Evolutionary conservation across 1,140 invertebrate genomes (phyloP), one percentile per base, ranked within the genome.

Genomic region (Drosophila suzukii): DNA sequence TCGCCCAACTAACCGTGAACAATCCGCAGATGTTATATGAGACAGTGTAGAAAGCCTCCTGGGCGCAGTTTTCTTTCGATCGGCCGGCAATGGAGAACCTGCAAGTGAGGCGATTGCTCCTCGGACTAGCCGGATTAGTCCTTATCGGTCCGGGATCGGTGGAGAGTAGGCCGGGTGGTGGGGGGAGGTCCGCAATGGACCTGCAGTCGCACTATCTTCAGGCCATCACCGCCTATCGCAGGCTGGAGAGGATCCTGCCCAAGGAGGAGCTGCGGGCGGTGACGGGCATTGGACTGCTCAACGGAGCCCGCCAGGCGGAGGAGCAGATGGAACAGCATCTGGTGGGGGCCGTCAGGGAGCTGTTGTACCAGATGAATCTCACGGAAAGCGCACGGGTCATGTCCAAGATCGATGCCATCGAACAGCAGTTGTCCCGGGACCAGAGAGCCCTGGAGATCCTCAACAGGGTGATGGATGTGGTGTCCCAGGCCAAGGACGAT

Each of bases 271-370:
- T 92, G 3, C 47, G 73, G 4, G 81, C 81, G 0, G 20, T 92
- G 13, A 90, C 79, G 2, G 79, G 73, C 0, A 72, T 92, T 5
- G 91, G 86, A 3, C 34, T 92, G 3, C 61, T 92, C 1, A 91
- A 92, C 27, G 91, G 91, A 0, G 90, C 86, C 0, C 71, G 74
- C 0, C 61, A 86, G 43, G 81, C 84, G 0, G 86, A 92, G 61
- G 49, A 86, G 43, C 66, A 73, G 10, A 91, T 92, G 86, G 83
- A 91, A 17, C 56, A 90, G 55, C 56, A 92, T 27, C 46, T 92
- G 49, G 80, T 85, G 44, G 57, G 41, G 3, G 60, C 60, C 7
- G 54, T 92, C 6, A 63, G 61, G 30, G 88, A 91, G 36, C 41
- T 92, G 2, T 46, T 92, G 0, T 27, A 24, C 1, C 59, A 75